Evolutionary conservation across 2,797 vertebrate species (phyloP).

Genomic region (Mastacembelus armatus): DNA sequence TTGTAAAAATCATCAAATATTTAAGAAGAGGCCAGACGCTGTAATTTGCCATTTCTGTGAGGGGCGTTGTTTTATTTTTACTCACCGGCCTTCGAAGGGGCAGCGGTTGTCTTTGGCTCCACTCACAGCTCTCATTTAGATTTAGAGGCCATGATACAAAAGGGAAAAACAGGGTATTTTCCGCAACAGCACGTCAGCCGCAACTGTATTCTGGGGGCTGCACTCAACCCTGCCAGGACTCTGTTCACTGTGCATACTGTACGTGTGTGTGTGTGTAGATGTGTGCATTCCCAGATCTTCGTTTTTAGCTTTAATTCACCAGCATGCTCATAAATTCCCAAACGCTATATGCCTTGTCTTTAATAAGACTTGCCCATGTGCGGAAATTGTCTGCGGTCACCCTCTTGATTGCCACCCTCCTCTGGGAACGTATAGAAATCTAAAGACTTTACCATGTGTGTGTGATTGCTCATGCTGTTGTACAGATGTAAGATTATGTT

Average conservation of each 20-base stretch:
- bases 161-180: constrained; percentile 62
- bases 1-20: constrained; percentile 82
- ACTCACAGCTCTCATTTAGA: constrained; percentile 67
- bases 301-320: constrained; percentile 60
- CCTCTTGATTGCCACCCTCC: constrained; percentile 57
- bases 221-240: constrained; percentile 34
- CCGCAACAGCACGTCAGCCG: constrained; percentile 30
- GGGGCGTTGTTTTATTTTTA: constrained; percentile 78
- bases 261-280: background rate
- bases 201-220: constrained; percentile 41
- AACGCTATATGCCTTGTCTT: constrained; percentile 48
- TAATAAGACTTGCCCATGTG: constrained; percentile 61
- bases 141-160: constrained; percentile 71
- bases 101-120: constrained; percentile 79
- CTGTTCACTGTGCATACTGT: background rate
- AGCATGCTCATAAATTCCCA: constrained; percentile 55
- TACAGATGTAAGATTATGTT: constrained; percentile 23
- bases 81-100: constrained; percentile 65
- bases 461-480: constrained; percentile 24
- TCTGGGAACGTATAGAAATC: constrained; percentile 52
- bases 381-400: constrained; percentile 67
- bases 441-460: constrained; percentile 62
- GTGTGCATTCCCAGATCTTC: constrained; percentile 52
- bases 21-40: constrained; percentile 69
- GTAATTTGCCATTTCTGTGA: constrained; percentile 76